phyloP scores from a whole-genome alignment of 2,888 invertebrate genomes.

The Ophion ventricosus region DNA sequence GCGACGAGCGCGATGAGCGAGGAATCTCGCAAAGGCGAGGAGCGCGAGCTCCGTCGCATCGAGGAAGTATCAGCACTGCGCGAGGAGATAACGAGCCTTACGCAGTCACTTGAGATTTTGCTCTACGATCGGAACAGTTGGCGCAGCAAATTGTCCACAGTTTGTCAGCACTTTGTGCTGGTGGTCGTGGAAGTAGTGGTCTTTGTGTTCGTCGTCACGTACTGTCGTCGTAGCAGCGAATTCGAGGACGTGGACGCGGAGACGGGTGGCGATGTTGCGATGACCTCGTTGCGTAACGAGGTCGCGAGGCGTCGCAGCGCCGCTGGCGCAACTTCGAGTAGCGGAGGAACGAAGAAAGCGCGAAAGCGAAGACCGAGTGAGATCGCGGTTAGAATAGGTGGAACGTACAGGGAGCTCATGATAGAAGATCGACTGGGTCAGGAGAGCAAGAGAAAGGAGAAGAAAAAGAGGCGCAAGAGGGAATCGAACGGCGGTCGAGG shows the following conservation, averaged over 20 bases:
- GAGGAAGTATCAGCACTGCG: conserved; percentile 90
- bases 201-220: conserved; percentile 85
- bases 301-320: conserved; percentile 68
- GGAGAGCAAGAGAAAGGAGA: conserved; percentile 77
- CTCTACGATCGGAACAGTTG: conserved; percentile 87
- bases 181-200: conserved; percentile 84
- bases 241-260: conserved; percentile 81
- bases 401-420: conserved; percentile 86
- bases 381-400: conserved; percentile 83
- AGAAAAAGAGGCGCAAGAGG: conserved; percentile 84
- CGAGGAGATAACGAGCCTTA: conserved; percentile 87
- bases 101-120: conserved; percentile 86
- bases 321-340: conserved; percentile 56
- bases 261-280: conserved; percentile 71
- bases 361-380: conserved; percentile 90
- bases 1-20: conserved; percentile 90
- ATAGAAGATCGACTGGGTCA: conserved; percentile 84
- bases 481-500: conserved; percentile 66
- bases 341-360: conserved; percentile 82
- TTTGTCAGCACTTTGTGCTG: conserved; percentile 84
- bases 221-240: conserved; percentile 82
- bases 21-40: conserved; percentile 88
- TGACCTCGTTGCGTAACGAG: conserved; percentile 64
- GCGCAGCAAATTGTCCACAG: conserved; percentile 86
- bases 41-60: conserved; percentile 91